Conservation (phyloP, 1,140 invertebrate genomes). For the Stegodyphus dumicola region DNA sequence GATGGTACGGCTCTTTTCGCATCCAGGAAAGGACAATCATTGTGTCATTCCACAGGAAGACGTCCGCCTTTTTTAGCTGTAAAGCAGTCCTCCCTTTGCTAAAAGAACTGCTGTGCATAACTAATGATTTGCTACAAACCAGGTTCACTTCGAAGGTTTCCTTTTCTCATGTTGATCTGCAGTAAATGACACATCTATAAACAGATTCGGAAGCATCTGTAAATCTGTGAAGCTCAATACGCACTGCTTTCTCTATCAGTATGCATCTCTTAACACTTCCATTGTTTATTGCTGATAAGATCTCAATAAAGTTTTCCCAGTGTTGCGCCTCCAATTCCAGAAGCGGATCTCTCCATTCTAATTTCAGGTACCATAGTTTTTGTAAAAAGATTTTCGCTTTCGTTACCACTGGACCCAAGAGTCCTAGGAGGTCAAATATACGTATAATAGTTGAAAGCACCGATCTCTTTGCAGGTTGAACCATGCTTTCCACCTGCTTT, state of each 20-base stretch:
- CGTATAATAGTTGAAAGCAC: background rate
- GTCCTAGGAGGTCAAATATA: background rate
- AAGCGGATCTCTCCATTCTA: background rate
- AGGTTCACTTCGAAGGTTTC: background rate
- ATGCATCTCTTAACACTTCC: background rate
- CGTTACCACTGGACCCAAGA: background rate
- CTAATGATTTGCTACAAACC: constrained; percentile 25
- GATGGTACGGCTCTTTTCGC: background rate
- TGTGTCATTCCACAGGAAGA: background rate
- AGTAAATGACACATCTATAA: background rate
- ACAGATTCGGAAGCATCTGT: background rate
- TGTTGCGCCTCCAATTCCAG: background rate
- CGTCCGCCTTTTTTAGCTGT: background rate
- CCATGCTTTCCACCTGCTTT: background rate
- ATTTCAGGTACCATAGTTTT: background rate
- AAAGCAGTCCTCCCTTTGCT: background rate
- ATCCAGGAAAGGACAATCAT: background rate
- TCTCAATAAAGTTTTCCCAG: background rate
- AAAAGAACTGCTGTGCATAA: background rate
- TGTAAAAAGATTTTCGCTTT: constrained; percentile 7
- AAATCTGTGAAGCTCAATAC: background rate
- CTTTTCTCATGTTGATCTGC: background rate
- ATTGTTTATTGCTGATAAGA: background rate
- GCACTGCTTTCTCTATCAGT: background rate
- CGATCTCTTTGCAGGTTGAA: background rate